Evolutionary conservation across 1,140 invertebrate species (phyloP).

Genomic region (Maconellicoccus hirsutus): DNA sequence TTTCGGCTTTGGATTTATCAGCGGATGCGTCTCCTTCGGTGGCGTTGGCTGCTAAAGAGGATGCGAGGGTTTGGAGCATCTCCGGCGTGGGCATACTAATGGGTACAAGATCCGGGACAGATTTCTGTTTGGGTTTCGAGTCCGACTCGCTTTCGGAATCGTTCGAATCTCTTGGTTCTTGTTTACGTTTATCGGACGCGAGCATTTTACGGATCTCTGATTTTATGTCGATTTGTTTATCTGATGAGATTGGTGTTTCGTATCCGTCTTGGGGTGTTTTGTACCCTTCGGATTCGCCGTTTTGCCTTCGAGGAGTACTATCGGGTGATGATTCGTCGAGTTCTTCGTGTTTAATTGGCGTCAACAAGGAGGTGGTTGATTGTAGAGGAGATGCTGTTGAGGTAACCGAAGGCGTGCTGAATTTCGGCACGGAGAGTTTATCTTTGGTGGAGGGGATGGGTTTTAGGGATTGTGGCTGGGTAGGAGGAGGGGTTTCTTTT

Average conservation of each 20-base stretch:
- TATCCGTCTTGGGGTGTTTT: neutral
- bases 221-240: neutral
- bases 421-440: neutral
- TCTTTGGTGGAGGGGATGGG: neutral
- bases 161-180: neutral
- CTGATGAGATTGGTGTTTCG: neutral
- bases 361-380: neutral
- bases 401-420: neutral
- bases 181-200: neutral
- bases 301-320: neutral
- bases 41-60: neutral
- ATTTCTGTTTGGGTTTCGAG: neutral
- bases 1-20: neutral
- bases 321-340: too few relatives aligned
- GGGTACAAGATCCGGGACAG: neutral
- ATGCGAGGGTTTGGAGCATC: neutral
- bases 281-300: neutral
- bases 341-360: too few relatives aligned
- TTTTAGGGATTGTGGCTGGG: neutral
- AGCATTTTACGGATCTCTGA: conserved; percentile 2
- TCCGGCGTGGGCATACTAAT: neutral
- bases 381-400: neutral
- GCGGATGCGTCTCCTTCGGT: neutral
- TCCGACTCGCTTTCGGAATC: neutral
- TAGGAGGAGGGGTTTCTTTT: neutral